Conservation (phyloP, 2,797 vertebrate genomes). For the Lophotriccus pileatus region DNA sequence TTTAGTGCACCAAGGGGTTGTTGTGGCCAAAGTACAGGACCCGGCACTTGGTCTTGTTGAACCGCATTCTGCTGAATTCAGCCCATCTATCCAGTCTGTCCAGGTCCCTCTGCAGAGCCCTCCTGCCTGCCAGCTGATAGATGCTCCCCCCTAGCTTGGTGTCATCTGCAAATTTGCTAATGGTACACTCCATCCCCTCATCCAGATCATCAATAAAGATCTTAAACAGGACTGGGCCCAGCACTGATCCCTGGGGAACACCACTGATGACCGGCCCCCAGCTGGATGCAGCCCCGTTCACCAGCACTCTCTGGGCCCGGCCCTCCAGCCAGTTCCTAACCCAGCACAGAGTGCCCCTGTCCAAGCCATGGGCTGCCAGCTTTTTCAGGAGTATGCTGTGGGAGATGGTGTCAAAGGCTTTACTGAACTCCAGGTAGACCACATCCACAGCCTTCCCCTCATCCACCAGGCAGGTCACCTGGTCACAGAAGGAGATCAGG, state of each 20-base stretch:
- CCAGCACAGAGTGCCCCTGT: background rate
- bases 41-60: background rate
- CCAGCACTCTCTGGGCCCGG: background rate
- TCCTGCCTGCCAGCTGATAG: background rate
- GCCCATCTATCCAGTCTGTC: background rate
- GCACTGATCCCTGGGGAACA: background rate
- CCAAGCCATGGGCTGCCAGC: background rate
- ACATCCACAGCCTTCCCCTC: background rate
- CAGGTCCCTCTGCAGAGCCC: background rate
- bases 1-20: background rate
- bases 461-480: background rate
- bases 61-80: background rate
- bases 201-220: background rate
- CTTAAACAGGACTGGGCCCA: background rate
- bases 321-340: background rate
- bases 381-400: background rate
- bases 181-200: background rate
- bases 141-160: background rate
- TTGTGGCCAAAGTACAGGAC: background rate
- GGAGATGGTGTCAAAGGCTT: background rate
- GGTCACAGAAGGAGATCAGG: background rate
- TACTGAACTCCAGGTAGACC: background rate
- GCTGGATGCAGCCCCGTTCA: background rate
- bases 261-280: background rate
- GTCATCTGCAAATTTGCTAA: background rate